Evolutionary conservation across 2,888 invertebrate species (phyloP).

Genomic region (Chymomyza caudatula): DNA sequence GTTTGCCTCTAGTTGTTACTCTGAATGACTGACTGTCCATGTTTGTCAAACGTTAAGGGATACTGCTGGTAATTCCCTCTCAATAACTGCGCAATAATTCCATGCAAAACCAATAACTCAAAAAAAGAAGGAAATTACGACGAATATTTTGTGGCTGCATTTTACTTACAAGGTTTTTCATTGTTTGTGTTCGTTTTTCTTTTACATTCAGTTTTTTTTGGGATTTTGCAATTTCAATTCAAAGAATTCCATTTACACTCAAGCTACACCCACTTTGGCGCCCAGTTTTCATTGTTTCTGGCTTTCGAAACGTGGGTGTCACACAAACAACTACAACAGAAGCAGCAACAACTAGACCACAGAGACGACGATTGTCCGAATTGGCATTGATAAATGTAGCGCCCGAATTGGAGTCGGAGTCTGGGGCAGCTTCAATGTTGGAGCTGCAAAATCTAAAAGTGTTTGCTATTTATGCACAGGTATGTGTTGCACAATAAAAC

Average conservation of each 20-base stretch:
- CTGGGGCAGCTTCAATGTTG: conserved; percentile 16
- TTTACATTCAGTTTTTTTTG: conserved; percentile 5
- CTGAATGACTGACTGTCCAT: background rate
- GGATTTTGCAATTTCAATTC: conserved; percentile 58
- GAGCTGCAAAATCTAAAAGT: conserved; percentile 30
- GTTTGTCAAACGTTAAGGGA: no score
- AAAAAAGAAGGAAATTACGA: conserved; percentile 50
- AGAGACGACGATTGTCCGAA: conserved; percentile 42
- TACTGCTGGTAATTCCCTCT: no score
- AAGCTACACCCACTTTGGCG: conserved; percentile 20
- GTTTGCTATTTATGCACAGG: conserved; percentile 67
- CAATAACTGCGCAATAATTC: conserved; percentile 15
- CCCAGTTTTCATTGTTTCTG: background rate
- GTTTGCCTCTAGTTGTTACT: no score
- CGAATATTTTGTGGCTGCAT: conserved; percentile 48
- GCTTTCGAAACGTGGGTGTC: background rate
- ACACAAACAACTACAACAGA: background rate
- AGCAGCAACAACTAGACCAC: conserved; percentile 43
- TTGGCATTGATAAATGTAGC: conserved; percentile 68
- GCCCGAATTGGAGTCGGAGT: conserved; percentile 27
- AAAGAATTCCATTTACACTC: conserved; percentile 67
- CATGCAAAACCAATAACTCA: conserved; percentile 69
- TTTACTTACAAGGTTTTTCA: conserved; percentile 46
- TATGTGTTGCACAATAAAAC: conserved; percentile 22
- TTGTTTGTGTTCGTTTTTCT: conserved; percentile 8